phyloP scores from a whole-genome alignment of 2,113 vertebrate species.

The Malaclemys terrapin region DNA sequence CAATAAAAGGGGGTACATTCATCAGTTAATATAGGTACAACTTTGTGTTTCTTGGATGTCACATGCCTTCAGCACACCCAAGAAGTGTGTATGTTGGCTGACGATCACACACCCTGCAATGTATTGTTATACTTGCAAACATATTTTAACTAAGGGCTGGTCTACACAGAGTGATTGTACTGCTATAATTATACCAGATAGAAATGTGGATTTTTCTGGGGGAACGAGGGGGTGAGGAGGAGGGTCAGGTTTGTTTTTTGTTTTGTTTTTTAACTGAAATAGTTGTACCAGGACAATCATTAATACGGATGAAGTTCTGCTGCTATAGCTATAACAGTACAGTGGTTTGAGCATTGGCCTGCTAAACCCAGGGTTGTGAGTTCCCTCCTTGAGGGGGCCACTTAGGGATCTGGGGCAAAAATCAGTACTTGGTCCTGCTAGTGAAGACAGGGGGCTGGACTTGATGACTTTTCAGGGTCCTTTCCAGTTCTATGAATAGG shows the following conservation, averaged over 20 bases:
- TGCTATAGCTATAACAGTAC: background rate
- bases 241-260: background rate
- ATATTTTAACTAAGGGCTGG: background rate
- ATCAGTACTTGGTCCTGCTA: no score
- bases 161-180: background rate
- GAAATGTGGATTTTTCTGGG: background rate
- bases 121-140: background rate
- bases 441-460: no score
- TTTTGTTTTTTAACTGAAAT: background rate
- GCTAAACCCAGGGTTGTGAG: no score
- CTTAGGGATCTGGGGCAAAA: no score
- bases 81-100: background rate
- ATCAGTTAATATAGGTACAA: background rate
- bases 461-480: no score
- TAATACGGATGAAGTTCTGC: background rate
- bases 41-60: background rate
- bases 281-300: background rate
- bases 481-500: no score
- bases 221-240: no score
- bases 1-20: background rate
- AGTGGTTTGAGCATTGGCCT: no score
- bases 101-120: background rate
- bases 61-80: background rate
- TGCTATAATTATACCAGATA: background rate
- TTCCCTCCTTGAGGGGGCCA: no score